Conservation (phyloP, 2,113 vertebrate genomes). For the Odocoileus hemionus region DNA sequence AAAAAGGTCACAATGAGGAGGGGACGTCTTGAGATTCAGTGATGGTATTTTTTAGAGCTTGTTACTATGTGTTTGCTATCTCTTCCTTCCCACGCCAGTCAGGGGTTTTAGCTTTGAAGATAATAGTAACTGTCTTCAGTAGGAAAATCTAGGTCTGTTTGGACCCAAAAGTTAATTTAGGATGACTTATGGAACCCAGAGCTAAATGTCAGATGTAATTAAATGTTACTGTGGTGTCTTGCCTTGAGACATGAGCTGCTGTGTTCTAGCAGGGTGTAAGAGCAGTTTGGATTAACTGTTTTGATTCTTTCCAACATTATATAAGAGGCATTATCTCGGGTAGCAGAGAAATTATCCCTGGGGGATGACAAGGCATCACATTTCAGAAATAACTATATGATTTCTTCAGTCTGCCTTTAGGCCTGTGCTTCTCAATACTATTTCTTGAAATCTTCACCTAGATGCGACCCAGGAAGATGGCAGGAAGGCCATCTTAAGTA, state of each 20-base stretch:
- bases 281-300: neutral
- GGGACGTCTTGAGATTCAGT: neutral
- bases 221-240: constrained; percentile 35
- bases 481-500: neutral
- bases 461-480: neutral
- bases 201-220: constrained; percentile 76
- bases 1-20: neutral
- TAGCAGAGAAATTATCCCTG: neutral
- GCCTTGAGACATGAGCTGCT: constrained; percentile 48
- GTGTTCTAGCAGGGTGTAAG: neutral
- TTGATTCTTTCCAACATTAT: neutral
- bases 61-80: constrained; percentile 52
- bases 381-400: neutral
- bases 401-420: neutral
- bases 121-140: constrained; percentile 61
- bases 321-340: neutral
- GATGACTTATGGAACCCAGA: constrained; percentile 66
- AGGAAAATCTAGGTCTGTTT: constrained; percentile 68
- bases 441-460: neutral
- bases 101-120: constrained; percentile 68
- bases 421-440: neutral
- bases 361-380: neutral
- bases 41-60: neutral
- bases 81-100: constrained; percentile 22
- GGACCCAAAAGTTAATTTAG: constrained; percentile 71